Conservation (phyloP, 1,140 invertebrate genomes). For the Drosophila novamexicana region DNA sequence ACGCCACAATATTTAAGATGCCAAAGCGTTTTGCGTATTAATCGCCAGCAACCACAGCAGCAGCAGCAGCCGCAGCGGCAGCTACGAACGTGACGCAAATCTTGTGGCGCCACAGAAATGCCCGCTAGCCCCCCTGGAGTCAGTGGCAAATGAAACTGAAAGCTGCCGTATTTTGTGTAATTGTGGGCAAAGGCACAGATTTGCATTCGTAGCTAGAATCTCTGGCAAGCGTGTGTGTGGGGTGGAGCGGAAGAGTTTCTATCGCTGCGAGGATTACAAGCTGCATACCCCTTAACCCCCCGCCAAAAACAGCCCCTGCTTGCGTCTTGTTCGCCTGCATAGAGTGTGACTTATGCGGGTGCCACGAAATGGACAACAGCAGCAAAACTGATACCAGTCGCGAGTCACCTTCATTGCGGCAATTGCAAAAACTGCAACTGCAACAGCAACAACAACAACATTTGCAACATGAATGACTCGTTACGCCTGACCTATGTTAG, state of each 20-base stretch:
- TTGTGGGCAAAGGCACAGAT: conserved; percentile 38
- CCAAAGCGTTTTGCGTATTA: conserved; percentile 81
- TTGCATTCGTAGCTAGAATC: conserved; percentile 49
- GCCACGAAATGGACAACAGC: conserved; percentile 56
- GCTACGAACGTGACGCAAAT: conserved; percentile 70
- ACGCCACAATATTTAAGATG: conserved; percentile 81
- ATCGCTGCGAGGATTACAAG: conserved; percentile 41
- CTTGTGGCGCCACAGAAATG: conserved; percentile 60
- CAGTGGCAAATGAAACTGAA: conserved; percentile 46
- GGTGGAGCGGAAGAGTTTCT: conserved; percentile 12
- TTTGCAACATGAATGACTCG: conserved; percentile 81
- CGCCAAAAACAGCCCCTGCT: background rate
- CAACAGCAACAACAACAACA: conserved; percentile 16
- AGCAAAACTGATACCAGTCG: conserved; percentile 63
- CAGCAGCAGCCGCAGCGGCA: conserved; percentile 18
- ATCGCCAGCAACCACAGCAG: conserved; percentile 53
- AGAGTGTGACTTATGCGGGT: conserved; percentile 79
- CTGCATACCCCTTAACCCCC: conserved; percentile 2
- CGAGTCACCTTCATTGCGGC: conserved; percentile 50
- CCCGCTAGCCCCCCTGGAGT: conserved; percentile 24
- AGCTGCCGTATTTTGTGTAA: conserved; percentile 45
- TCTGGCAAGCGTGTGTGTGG: background rate
- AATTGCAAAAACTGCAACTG: conserved; percentile 35
- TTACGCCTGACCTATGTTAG: conserved; percentile 80
- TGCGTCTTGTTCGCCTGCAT: conserved; percentile 6